Conservation (phyloP, 2,888 invertebrate species). For the Drosophila parthenogenetica region DNA sequence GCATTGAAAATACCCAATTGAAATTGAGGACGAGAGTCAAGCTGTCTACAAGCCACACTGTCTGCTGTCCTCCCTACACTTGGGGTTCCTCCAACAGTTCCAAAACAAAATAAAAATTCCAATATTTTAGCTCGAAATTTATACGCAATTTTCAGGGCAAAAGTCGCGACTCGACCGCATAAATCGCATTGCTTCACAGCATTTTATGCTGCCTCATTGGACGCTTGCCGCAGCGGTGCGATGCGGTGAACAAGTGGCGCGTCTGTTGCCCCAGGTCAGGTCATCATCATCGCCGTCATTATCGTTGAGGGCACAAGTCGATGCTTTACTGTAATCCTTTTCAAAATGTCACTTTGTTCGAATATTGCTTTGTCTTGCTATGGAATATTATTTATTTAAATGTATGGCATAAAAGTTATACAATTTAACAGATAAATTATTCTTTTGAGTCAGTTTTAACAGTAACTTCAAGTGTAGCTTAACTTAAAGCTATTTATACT, state of each 20-base stretch:
- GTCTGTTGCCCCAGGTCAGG: slow-evolving; percentile 16
- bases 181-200: slow-evolving; percentile 42
- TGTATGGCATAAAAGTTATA: not conserved
- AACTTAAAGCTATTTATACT: not conserved
- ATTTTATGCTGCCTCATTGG: slow-evolving; percentile 44
- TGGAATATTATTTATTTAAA: slow-evolving; percentile 6
- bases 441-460: no score
- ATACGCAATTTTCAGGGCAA: slow-evolving; percentile 53
- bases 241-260: slow-evolving; percentile 13
- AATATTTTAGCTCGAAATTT: slow-evolving; percentile 68
- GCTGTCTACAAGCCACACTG: slow-evolving; percentile 53
- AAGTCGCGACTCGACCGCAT: slow-evolving; percentile 37
- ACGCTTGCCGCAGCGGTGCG: slow-evolving; percentile 29
- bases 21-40: slow-evolving; percentile 72
- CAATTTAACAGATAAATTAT: no score
- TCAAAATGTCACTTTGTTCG: not conserved
- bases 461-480: not conserved
- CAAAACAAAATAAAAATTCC: slow-evolving; percentile 48
- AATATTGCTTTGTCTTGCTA: not conserved
- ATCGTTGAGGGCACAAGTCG: slow-evolving; percentile 18
- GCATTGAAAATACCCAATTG: slow-evolving; percentile 46
- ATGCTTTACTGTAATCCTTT: slow-evolving; percentile 1
- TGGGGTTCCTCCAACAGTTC: not conserved
- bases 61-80: not conserved
- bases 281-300: slow-evolving; percentile 14